Evolutionary conservation across 2,797 vertebrate genomes (phyloP), one percentile per base, ranked within the genome.

Genomic region (Vireo griseus): DNA sequence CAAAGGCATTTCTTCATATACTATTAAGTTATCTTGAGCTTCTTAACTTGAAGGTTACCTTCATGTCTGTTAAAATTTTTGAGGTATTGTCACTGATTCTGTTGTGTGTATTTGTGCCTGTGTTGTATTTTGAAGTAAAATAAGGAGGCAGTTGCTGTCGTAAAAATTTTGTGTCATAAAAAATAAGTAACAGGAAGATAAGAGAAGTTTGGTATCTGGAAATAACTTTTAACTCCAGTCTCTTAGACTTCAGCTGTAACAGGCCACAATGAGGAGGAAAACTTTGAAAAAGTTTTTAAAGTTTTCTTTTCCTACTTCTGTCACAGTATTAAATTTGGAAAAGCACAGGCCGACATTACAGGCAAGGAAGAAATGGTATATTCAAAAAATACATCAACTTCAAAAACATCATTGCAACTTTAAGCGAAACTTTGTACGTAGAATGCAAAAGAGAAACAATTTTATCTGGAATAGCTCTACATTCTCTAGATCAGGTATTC

Each of bases 291-390:
- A 33, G 10, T 44, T 44, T 33, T 12, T 84, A 21, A 58, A 59
- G 16, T 37, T 57, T 55, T 9, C 20, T 48, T 73, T 10, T 9
- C 20, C 17, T 2, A 16, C 13, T 74, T 77, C 14, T 58, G 20
- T 61, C 18, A 57, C 26, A 24, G 12, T 45, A 35, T 59, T 59
- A 39, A 51, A 57, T 79, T 63, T 91, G 37, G 18, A 54, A 79
- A 76, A 75, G 5, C 22, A 44, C 0, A 0, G 25, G 35, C 13
- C 0, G 0, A 10, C 5, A 4, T 40, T 48, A 16, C 18, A 45
- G 7, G 24, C 40, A 14, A 57, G 9, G 29, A 58, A 73, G 13
- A 79, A 81, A 72, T 2, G 3, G 0, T 55, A 35, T 62, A 87
- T 78, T 33, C 1, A 45, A 66, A 74, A 87, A 85, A n/a, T 16